Base-by-base conservation (phyloP, 1,140 invertebrate genomes). In the Planococcus citri region DNA sequence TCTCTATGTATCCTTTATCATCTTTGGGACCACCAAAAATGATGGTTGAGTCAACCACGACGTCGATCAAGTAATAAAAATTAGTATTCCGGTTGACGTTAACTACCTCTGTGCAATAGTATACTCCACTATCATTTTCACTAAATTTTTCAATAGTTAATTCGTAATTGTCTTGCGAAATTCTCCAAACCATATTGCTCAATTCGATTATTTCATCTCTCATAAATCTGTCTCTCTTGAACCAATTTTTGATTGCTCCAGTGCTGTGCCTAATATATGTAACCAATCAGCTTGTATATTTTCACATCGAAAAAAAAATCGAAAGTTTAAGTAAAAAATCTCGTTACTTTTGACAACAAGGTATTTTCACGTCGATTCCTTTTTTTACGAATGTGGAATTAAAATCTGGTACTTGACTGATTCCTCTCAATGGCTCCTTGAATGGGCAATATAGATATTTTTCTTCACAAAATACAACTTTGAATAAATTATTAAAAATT, bases 271-370 rank as follows among this genome's bases (percentile, higher is more conserved):
- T 4, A 17, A 51, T 64, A 24, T 51, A 9, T 51, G n/a, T 3
- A 6, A 9, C 6, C 41, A 51, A 51, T 9, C 6, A 51, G 12
- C 29, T 51, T 9, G 2, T 51, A 9, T n/a, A 17, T 9, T 9
- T 20, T 51, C 10, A 12, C 10, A 64, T 24, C 20, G 20, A 24
- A 22, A 10, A 10, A 25, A 9, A 64, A 64, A 64, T 25, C 21
- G 10, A 64, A 58, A 20, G 17, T 22, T 6, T 58, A 58, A 4
- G 17, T 8, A n/a, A 22, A n/a, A n/a, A n/a, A n/a, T n/a, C n/a
- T n/a, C n/a, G n/a, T 22, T 25, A 64, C 60, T 17, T 64, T 3
- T 24, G 60, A 64, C 60, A 64, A 64, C 60, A 64, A 2, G 60
- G 60, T 64, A 64, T 27, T 3, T 6, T 12, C 22, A 64, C 22